These are phyloP conservation scores for Alauda arvensis DNA, from an alignment of 2,797 vertebrate genomes.

Conservation along the genomic window DNA sequence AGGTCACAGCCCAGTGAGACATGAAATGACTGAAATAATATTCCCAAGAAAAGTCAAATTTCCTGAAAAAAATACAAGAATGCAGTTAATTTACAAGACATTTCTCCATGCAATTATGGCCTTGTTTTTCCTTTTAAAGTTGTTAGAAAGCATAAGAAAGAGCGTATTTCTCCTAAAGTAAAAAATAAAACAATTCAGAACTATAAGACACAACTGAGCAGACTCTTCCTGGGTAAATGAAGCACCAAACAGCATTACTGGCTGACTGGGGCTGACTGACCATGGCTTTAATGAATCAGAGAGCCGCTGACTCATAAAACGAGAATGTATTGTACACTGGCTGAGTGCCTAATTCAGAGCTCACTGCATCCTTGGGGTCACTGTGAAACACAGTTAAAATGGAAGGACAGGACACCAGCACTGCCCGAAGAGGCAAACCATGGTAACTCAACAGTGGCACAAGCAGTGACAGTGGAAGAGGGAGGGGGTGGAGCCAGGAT, in stretches of 20 bases:
- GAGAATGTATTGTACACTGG: neutral
- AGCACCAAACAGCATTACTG: neutral
- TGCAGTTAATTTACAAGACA: neutral
- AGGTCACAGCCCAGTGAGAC: slow-evolving; percentile 2
- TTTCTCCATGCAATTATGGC: neutral
- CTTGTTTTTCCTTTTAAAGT: neutral
- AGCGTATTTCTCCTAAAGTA: neutral
- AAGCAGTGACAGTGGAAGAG: rapidly evolving
- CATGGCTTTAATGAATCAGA: neutral
- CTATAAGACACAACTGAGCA: neutral
- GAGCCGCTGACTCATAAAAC: neutral
- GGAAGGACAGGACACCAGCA: rapidly evolving
- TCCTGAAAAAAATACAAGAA: slow-evolving; percentile 32
- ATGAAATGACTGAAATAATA: neutral
- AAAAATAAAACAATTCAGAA: neutral
- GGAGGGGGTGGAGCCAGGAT: neutral
- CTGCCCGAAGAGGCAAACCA: neutral
- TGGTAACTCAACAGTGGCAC: rapidly evolving
- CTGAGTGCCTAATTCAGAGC: neutral
- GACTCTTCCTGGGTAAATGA: neutral
- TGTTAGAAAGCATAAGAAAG: neutral
- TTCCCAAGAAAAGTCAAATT: slow-evolving; percentile 37
- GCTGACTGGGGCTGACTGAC: neutral
- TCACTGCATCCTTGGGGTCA: neutral
- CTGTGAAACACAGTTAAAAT: neutral